These are phyloP conservation scores for Oreortyx pictus DNA, from an alignment of 2,797 vertebrate genomes.

Conservation along the genomic window DNA sequence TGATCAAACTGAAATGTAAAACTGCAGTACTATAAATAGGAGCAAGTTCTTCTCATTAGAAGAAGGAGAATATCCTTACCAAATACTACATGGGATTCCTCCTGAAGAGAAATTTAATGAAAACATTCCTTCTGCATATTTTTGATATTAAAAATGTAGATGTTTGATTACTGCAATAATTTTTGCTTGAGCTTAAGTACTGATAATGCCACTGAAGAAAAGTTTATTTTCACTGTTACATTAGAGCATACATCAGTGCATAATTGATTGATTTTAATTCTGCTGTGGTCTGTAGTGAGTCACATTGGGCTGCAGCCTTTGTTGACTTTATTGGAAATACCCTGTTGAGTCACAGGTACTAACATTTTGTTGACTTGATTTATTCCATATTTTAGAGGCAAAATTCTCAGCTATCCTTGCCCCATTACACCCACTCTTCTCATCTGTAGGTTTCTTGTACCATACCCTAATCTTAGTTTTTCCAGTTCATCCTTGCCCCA, in stretches of 20 bases:
- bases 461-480: background rate
- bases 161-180: background rate
- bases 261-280: background rate
- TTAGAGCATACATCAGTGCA: background rate
- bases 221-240: background rate
- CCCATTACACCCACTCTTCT: background rate
- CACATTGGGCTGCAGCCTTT: background rate
- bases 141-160: background rate
- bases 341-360: background rate
- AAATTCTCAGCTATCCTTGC: background rate
- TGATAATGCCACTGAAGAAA: background rate
- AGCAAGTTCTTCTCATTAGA: background rate
- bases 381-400: background rate
- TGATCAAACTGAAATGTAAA: conserved; percentile 37
- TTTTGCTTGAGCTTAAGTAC: background rate
- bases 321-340: background rate
- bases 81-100: background rate
- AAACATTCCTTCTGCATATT: background rate
- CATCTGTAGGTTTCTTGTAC: background rate
- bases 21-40: background rate
- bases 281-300: background rate
- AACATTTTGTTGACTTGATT: background rate
- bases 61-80: background rate
- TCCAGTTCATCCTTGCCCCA: background rate
- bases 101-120: background rate